Evolutionary conservation across 2,113 vertebrate species (phyloP).

Genomic region (Channa argus): DNA sequence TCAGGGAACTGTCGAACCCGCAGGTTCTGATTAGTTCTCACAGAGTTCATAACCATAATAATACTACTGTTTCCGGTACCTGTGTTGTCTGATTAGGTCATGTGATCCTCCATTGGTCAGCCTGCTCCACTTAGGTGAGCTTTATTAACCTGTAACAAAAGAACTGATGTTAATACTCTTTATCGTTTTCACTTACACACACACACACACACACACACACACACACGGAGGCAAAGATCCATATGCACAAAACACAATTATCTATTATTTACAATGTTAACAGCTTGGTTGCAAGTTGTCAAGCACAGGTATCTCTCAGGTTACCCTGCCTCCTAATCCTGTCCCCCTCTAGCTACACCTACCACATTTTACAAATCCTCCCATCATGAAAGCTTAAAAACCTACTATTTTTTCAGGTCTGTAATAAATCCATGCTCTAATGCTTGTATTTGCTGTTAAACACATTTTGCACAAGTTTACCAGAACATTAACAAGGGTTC

Average conservation of each 20-base stretch:
- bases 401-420: not conserved
- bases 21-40: slow-evolving; percentile 19
- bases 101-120: slow-evolving; percentile 38
- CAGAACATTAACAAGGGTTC: not conserved
- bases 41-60: slow-evolving; percentile 37
- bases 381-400: not conserved
- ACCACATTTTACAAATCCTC: slow-evolving; percentile 7
- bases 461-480: not conserved
- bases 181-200: not conserved
- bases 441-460: not conserved
- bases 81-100: slow-evolving; percentile 25
- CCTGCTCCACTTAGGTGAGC: not conserved
- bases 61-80: slow-evolving; percentile 40
- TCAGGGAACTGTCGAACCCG: slow-evolving; percentile 66
- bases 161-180: slow-evolving; percentile 5
- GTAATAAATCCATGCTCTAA: not conserved
- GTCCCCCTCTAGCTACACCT: not conserved
- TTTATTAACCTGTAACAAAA: slow-evolving; percentile 26
- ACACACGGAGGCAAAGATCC: slow-evolving; percentile 10
- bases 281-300: slow-evolving; percentile 73
- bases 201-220: not conserved
- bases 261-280: slow-evolving; percentile 76
- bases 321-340: slow-evolving; percentile 58
- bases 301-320: slow-evolving; percentile 59
- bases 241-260: slow-evolving; percentile 46